phyloP scores from a whole-genome alignment of 2,888 invertebrate species.

The Mesoligia furuncula region DNA sequence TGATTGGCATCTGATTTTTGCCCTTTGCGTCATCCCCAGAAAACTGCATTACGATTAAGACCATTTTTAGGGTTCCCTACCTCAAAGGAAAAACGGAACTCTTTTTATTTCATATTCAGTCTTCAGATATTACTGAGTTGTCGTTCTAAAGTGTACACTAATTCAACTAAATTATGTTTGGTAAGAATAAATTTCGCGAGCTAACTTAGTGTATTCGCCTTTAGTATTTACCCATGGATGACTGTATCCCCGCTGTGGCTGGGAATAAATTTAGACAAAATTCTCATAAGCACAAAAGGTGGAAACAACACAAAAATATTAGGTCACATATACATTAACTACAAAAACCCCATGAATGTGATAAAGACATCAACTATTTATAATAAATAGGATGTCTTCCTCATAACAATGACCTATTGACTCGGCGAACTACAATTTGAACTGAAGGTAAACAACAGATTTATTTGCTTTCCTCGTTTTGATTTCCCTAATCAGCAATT shows the following conservation, averaged over 20 bases:
- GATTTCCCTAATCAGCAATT: neutral
- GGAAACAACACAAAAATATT: constrained; percentile 18
- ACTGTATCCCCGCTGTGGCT: neutral
- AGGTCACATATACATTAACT: neutral
- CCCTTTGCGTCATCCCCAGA: constrained; percentile 24
- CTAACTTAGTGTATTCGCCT: neutral
- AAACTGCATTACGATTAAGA: neutral
- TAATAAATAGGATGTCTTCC: constrained; percentile 18
- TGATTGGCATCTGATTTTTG: constrained; percentile 4
- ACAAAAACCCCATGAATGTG: constrained; percentile 21
- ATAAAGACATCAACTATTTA: too few relatives aligned
- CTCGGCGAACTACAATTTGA: neutral
- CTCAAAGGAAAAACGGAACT: too few relatives aligned
- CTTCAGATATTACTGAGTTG: neutral
- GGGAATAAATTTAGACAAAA: neutral
- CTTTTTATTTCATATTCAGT: neutral
- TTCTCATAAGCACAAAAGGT: neutral
- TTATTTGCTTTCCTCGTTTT: constrained; percentile 13
- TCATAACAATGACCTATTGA: neutral
- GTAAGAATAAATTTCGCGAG: neutral
- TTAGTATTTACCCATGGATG: neutral
- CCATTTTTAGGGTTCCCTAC: neutral
- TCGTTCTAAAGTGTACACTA: neutral
- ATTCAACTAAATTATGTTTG: neutral
- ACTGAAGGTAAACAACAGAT: constrained; percentile 13